Conservation (phyloP, 2,888 invertebrate species). For the Tricholauxania praeusta region DNA sequence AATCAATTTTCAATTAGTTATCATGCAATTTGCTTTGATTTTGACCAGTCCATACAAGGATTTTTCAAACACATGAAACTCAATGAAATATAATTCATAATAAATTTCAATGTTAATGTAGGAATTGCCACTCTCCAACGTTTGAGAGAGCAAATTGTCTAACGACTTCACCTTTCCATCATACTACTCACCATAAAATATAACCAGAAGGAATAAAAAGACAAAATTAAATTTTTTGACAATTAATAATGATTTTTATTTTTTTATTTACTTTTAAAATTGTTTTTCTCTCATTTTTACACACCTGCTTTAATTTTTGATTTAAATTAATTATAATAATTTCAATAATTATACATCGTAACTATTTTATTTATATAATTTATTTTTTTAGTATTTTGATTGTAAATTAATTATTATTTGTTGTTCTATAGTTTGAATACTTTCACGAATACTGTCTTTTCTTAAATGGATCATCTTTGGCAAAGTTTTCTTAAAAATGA, state of each 20-base stretch:
- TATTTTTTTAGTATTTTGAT: conserved; percentile 21
- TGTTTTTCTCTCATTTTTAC: conserved; percentile 10
- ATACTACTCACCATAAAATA: too few species aligned
- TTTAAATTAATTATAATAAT: conserved; percentile 13
- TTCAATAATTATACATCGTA: conserved; percentile 24
- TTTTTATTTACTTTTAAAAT: conserved; percentile 23
- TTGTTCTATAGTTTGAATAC: conserved; percentile 16
- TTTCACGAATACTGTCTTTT: conserved; percentile 5
- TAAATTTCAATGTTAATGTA: too few species aligned
- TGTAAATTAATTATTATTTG: conserved; percentile 16
- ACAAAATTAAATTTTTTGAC: conserved; percentile 1
- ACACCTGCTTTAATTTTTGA: not conserved
- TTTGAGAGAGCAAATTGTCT: too few species aligned
- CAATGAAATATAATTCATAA: too few species aligned
- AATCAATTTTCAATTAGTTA: too few species aligned
- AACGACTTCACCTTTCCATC: too few species aligned
- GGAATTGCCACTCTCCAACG: too few species aligned
- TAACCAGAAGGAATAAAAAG: not conserved
- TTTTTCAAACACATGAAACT: too few species aligned
- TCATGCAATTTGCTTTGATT: too few species aligned
- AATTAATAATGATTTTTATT: conserved; percentile 29
- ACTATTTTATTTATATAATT: conserved; percentile 9
- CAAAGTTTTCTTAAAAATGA: too few species aligned
- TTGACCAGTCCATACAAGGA: too few species aligned
- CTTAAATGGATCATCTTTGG: too few species aligned